phyloP scores from a whole-genome alignment of 1,140 invertebrate species.

The Dinothrombium tinctorium region DNA sequence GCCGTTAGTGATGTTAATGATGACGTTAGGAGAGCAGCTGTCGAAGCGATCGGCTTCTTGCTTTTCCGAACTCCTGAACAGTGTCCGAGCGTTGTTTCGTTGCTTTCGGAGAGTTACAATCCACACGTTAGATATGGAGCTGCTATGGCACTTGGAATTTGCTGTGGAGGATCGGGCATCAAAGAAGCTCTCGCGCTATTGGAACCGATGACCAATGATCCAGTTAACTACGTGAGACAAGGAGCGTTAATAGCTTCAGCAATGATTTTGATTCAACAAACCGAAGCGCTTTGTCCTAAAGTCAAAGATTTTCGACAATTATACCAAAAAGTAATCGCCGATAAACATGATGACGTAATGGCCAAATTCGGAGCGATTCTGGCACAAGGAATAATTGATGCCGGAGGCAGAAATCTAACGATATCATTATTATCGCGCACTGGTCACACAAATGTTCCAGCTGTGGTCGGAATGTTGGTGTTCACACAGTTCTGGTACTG shows the following conservation, averaged over 20 bases:
- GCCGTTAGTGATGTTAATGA: slow-evolving; percentile 97
- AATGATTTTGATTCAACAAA: slow-evolving; percentile 95
- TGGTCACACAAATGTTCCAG: slow-evolving; percentile 88
- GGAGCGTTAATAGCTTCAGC: slow-evolving; percentile 88
- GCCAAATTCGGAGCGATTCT: slow-evolving; percentile 96
- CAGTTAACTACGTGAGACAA: slow-evolving; percentile 95
- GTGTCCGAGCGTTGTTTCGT: slow-evolving; percentile 81
- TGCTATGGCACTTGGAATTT: slow-evolving; percentile 94
- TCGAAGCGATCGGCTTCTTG: slow-evolving; percentile 88
- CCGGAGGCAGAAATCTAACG: slow-evolving; percentile 84
- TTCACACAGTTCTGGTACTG: slow-evolving; percentile 99
- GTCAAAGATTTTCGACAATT: slow-evolving; percentile 75
- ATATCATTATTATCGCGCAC: slow-evolving; percentile 83
- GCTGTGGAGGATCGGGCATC: slow-evolving; percentile 86
- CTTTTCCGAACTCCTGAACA: slow-evolving; percentile 87
- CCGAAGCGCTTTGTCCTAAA: slow-evolving; percentile 78
- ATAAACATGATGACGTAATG: slow-evolving; percentile 99
- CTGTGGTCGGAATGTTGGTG: slow-evolving; percentile 88
- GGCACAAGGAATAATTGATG: slow-evolving; percentile 80
- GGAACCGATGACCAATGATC: slow-evolving; percentile 95
- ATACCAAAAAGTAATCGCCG: slow-evolving; percentile 84
- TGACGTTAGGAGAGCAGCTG: slow-evolving; percentile 88
- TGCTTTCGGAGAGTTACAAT: slow-evolving; percentile 95
- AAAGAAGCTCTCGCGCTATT: slow-evolving; percentile 84
- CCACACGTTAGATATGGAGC: slow-evolving; percentile 96